Base-by-base conservation (phyloP, 2,888 invertebrate species). In the Platerodrilus igneus region DNA sequence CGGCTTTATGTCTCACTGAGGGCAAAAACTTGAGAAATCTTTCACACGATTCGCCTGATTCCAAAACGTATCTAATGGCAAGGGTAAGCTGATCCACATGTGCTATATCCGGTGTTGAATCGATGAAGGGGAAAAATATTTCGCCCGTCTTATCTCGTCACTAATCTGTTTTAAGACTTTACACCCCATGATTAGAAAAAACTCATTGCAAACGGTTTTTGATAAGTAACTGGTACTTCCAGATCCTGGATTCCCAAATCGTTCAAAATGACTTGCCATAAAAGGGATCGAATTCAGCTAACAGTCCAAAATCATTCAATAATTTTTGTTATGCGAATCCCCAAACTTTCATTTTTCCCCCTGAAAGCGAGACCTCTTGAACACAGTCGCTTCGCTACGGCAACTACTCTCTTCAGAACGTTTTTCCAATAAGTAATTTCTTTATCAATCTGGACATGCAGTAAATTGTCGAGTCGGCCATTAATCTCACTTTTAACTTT, bases 251-350 rank as follows among this genome's bases (percentile, higher is more conserved):
- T 56, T 55, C 7, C 46, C 56, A 50, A 36, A 50, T 38, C 34
- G 38, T 46, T 41, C 45, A 34, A 59, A 51, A 37, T 58, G 59
- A 28, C 25, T 36, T n/a, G n/a, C n/a, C n/a, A n/a, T n/a, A n/a
- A n/a, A n/a, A n/a, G n/a, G 55, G 53, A 52, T 58, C 56, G 30
- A 55, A 59, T 39, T 56, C 52, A 7, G 58, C 54, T 33, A 61
- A 40, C 11, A 60, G 46, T 51, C 56, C 36, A 54, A 44, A 35
- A 43, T 21, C 48, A 51, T 53, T 20, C 23, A 47, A 51, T 55
- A 58, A 55, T 60, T 59, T 37, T 58, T 56, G 41, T 53, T 58
- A 25, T 52, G 47, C 18, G 23, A 50, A 34, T 37, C 45, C 13
- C 50, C 54, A 34, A 56, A 51, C 29, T 41, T 49, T 40, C 52